A percentile compares a stretch with the other conserved stretches of the same genome.
Conservation (phyloP, 2,113 vertebrate genomes). For the Oreochromis aureus region DNA sequence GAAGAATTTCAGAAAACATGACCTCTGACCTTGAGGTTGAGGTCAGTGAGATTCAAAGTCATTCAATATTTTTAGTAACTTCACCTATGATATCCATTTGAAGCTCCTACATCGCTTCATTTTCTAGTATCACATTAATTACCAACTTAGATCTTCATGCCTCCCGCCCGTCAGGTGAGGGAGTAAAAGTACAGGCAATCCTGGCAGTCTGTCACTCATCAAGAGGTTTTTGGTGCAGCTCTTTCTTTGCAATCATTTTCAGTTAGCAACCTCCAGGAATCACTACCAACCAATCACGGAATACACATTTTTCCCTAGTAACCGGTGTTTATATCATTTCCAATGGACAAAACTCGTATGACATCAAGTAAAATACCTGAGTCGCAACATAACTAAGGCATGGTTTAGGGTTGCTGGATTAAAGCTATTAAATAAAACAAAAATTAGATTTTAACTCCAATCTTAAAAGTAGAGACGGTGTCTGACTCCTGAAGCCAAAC, state of each 20-base stretch:
- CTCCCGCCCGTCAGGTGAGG: neutral
- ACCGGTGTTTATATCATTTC: neutral
- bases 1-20: neutral
- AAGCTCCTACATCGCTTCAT: neutral
- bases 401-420: neutral
- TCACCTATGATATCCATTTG: neutral
- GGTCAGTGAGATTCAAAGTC: neutral
- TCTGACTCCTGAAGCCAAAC: neutral
- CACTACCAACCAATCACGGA: neutral
- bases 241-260: neutral
- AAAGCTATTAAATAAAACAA: neutral
- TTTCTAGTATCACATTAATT: neutral
- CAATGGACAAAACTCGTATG: neutral
- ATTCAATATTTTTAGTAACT: neutral
- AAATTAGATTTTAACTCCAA: fast-evolving
- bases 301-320: too few species aligned
- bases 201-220: neutral
- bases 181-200: neutral
- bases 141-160: neutral
- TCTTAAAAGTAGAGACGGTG: neutral
- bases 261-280: neutral
- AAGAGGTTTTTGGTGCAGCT: neutral
- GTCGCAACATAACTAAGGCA: neutral
- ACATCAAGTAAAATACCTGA: neutral
- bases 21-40: neutral